Conservation (phyloP, 2,888 invertebrate genomes). For the Euproctis similis region DNA sequence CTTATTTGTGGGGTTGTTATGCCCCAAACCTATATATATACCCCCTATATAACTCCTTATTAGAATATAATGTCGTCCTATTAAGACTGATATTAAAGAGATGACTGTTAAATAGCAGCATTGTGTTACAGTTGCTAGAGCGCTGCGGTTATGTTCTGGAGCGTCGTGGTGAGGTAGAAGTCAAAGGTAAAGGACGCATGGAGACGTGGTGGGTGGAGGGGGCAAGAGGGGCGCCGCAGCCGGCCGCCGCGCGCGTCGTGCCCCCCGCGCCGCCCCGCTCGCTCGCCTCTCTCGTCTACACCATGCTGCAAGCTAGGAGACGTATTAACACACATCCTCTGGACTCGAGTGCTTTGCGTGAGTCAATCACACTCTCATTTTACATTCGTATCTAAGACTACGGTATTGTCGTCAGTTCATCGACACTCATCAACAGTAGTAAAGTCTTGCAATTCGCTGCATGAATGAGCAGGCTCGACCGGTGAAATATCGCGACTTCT, state of each 20-base stretch:
- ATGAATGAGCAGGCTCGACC: too few relatives aligned
- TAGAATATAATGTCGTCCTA: too few relatives aligned
- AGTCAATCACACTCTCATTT: conserved; percentile 11
- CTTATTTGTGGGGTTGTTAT: too few relatives aligned
- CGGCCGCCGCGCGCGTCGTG: conserved; percentile 73
- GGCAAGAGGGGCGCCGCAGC: conserved; percentile 74
- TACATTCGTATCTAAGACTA: too few relatives aligned
- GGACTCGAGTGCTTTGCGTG: conserved; percentile 32
- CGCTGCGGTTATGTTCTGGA: conserved; percentile 83
- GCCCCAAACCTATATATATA: too few relatives aligned
- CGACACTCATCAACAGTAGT: not conserved
- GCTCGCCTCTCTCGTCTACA: conserved; percentile 91
- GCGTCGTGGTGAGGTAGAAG: conserved; percentile 89
- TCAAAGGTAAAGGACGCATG: conserved; percentile 97
- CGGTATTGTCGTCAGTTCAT: not conserved
- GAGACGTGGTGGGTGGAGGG: conserved; percentile 93
- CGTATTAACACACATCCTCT: conserved; percentile 74
- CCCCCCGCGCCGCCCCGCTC: conserved; percentile 81
- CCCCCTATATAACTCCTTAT: too few relatives aligned
- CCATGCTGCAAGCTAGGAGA: conserved; percentile 88
- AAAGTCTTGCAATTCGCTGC: too few relatives aligned
- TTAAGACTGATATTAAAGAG: too few relatives aligned
- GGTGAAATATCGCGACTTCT: too few relatives aligned
- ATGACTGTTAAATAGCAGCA: too few relatives aligned
- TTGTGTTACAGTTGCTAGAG: conserved; percentile 87